Evolutionary conservation across 92 coral and sea anemone genomes (phyloP), one percentile per base, ranked within the genome.

Genomic region (Bergia sp.): DNA sequence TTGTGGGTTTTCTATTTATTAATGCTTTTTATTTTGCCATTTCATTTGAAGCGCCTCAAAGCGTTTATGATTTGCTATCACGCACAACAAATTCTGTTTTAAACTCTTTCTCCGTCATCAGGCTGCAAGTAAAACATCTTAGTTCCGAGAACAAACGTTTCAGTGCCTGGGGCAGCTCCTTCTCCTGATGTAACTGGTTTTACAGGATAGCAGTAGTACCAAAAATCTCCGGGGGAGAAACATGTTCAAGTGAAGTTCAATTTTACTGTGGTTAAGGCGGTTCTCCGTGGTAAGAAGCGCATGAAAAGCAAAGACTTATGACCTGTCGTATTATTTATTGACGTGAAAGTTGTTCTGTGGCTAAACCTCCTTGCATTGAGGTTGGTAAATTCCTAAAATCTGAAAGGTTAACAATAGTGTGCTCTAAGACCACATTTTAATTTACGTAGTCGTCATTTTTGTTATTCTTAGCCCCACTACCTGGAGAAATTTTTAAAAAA

Each of bases 301-400:
- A 39, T 41, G n/a, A 41, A 84, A 71, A 84, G 38, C 21, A 43
- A 44, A 12, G 79, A 41, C 77, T 67, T 71, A 43, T 71, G 78
- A 71, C 79, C 79, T 45, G 10, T 37, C 49, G 66, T 37, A 29
- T 45, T 23, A 43, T 67, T 84, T 84, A 71, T 84, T 84, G 37
- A 44, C 87, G 38, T 57, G 47, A 80, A 57, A 55, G 71, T 38
- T 37, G 41, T 53, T 42, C 43, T 80, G 39, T 57, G 58, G 85
- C 39, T 57, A 38, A 80, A 15, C 71, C 29, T 37, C 29, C 57
- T 16, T 55, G 12, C 42, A 57, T 7, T 80, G 18, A 57, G 72
- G 45, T 80, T 57, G 57, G 42, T 43, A 81, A 75, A 77, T 50
- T 73, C 64, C 6, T 80, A 29, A 20, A 3, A 38, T 11, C 45